A percentile compares a stretch with the other conserved stretches of the same genome.
These are phyloP conservation scores for Parazoanthus swiftii DNA, from an alignment of 92 coral and sea anemone genomes.

Conservation along the genomic window DNA sequence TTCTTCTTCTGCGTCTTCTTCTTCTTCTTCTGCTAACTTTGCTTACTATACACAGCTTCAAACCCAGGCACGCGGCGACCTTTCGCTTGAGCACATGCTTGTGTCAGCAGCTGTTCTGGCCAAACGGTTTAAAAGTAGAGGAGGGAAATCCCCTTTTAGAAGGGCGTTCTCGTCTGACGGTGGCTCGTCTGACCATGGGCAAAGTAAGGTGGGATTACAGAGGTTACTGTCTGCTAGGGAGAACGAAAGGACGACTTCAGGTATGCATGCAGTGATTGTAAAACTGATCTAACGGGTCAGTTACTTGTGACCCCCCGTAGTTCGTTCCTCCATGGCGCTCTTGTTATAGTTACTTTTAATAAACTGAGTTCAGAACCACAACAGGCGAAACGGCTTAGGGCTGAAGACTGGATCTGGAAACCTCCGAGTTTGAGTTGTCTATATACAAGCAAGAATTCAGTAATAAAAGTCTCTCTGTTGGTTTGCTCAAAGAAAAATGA, in stretches of 20 bases:
- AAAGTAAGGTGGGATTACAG: background rate
- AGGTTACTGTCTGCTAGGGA: background rate
- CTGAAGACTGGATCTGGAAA: too few relatives aligned
- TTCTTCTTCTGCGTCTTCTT: too few relatives aligned
- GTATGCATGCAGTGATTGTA: background rate
- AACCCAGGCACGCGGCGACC: constrained; percentile 30
- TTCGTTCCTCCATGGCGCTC: too few relatives aligned
- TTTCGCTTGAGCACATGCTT: constrained; percentile 71
- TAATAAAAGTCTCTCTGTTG: too few relatives aligned
- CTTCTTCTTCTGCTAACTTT: background rate
- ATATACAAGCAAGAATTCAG: too few relatives aligned
- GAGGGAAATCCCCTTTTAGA: constrained; percentile 17
- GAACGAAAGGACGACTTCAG: background rate
- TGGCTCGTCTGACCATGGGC: background rate
- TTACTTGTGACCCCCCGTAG: too few relatives aligned
- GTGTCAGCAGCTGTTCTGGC: constrained; percentile 83
- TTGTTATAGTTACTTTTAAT: too few relatives aligned
- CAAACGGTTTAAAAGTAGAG: constrained; percentile 40
- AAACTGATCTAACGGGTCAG: too few relatives aligned
- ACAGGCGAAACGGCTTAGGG: too few relatives aligned
- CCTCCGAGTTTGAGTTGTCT: too few relatives aligned
- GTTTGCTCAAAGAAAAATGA: too few relatives aligned
- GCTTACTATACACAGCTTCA: background rate
- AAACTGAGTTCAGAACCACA: too few relatives aligned
- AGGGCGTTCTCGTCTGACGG: constrained; percentile 19